Base-by-base conservation (phyloP, 2,888 invertebrate species). In the Cephus spinipes region DNA sequence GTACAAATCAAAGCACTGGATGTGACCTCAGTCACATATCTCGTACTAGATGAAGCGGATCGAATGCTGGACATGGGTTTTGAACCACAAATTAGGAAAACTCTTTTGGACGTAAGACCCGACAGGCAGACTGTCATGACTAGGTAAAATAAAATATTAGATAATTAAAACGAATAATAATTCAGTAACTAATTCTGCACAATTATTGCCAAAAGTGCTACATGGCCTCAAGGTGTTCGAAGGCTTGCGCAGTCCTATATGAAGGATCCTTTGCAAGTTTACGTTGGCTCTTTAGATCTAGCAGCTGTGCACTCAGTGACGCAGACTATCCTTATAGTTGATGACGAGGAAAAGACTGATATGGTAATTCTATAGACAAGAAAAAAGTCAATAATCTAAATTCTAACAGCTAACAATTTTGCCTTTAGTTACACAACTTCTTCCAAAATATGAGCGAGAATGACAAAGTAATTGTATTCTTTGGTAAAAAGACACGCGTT, bases 81-180 rank as follows among this genome's bases (percentile, higher is more conserved):
- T 89, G 97, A 96, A 87, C 96, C 96, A 4, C 97, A 95, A 94
- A 99, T 99, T 82, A 94, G 96, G 69, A 96, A 96, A 89, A 95
- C 96, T 23, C 92, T 98, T 83, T 93, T 96, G 79, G 95, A 96
- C 87, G 94, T 98, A 33, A 94, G 97, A 77, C 97, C 98, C 11
- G 97, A 97, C 89, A 92, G 98, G 77, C 98, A 99, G 90, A 98
- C 98, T n/a, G 95, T 98, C 0, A 98, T 99, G 98, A 99, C 98
- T 0, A 97, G 96, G 94, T 94, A 87, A 73, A 31, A 77, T 75
- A 69, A 55, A 71, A 75, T 76, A 77, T 69, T 55, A 55, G 9
- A 69, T 68, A 40, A n/a, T 30, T 73, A 55, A 30, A 74, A 31
- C 71, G 33, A 73, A 35, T 76, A 31, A 55, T 12, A 31, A 76